A percentile compares a stretch with the other conserved stretches of the same genome.
These are phyloP conservation scores for Colostygia pectinataria DNA, from an alignment of 2,888 invertebrate genomes.

Conservation along the genomic window DNA sequence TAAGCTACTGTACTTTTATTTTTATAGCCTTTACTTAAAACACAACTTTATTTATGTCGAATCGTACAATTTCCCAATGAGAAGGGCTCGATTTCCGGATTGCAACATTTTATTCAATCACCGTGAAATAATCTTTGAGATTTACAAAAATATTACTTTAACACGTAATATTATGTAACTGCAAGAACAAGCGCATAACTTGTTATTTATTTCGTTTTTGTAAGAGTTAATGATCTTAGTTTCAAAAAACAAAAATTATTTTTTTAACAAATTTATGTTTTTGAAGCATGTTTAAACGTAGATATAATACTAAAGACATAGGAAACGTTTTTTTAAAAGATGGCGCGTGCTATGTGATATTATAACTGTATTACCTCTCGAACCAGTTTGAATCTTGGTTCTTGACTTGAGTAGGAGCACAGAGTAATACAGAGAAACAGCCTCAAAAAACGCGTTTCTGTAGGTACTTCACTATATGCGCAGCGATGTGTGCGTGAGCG, in stretches of 20 bases:
- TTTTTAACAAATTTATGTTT: too few species aligned
- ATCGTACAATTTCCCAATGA: slow-evolving; percentile 8
- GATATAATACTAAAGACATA: background rate
- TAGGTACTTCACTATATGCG: too few species aligned
- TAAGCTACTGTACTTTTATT: too few species aligned
- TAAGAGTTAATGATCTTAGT: slow-evolving; percentile 10
- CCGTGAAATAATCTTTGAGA: slow-evolving; percentile 9
- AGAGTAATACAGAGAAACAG: too few species aligned
- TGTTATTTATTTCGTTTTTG: too few species aligned
- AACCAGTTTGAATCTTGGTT: slow-evolving; percentile 18
- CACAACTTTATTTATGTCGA: background rate
- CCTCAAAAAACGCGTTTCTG: too few species aligned
- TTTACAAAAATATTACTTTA: slow-evolving; percentile 3
- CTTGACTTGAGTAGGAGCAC: too few species aligned
- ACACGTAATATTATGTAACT: slow-evolving; percentile 15
- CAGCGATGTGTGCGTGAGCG: too few species aligned
- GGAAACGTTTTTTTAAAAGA: background rate
- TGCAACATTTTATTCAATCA: slow-evolving; percentile 10
- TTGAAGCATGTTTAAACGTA: background rate
- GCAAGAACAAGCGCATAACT: background rate
- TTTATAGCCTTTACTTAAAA: background rate
- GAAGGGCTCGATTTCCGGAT: slow-evolving; percentile 18
- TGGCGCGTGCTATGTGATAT: slow-evolving; percentile 9
- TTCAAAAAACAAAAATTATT: slow-evolving; percentile 3
- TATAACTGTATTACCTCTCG: slow-evolving; percentile 17